Conservation (phyloP, 2,797 vertebrate genomes). For the Myotis myotis region DNA sequence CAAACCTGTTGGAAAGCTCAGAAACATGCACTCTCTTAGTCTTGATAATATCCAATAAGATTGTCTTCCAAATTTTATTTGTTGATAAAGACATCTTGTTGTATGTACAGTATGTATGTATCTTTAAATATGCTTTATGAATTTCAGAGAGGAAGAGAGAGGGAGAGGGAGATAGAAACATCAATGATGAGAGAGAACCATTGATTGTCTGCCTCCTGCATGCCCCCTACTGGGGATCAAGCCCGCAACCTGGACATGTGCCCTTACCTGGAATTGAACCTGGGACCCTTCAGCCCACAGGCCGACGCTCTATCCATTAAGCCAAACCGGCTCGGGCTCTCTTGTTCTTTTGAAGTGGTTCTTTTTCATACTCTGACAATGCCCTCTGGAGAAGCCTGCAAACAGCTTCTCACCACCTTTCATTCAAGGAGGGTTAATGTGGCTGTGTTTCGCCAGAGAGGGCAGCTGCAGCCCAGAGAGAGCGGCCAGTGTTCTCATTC, state of each 20-base stretch:
- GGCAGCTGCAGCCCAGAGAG: not conserved
- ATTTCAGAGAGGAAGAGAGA: no score
- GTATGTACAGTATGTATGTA: no score
- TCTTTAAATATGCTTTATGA: no score
- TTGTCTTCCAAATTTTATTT: not conserved
- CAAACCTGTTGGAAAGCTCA: not conserved
- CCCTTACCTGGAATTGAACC: no score
- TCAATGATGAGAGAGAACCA: no score
- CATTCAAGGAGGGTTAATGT: not conserved
- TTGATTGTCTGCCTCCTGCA: no score
- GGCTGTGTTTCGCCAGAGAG: not conserved
- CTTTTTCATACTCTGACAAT: not conserved
- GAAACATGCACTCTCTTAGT: not conserved
- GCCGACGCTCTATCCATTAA: no score
- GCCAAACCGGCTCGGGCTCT: no score
- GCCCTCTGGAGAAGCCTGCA: not conserved
- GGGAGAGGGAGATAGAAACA: no score
- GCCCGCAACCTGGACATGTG: no score
- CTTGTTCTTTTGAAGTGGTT: slow-evolving; percentile 20
- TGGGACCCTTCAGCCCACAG: no score
- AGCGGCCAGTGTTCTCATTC: not conserved
- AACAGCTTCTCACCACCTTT: not conserved
- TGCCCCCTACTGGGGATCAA: no score
- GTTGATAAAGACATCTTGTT: not conserved
- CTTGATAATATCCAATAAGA: not conserved